Evolutionary conservation across 2,888 invertebrate species (phyloP), one percentile per base, ranked within the genome.

Genomic region (Glaucopsyche alexis): DNA sequence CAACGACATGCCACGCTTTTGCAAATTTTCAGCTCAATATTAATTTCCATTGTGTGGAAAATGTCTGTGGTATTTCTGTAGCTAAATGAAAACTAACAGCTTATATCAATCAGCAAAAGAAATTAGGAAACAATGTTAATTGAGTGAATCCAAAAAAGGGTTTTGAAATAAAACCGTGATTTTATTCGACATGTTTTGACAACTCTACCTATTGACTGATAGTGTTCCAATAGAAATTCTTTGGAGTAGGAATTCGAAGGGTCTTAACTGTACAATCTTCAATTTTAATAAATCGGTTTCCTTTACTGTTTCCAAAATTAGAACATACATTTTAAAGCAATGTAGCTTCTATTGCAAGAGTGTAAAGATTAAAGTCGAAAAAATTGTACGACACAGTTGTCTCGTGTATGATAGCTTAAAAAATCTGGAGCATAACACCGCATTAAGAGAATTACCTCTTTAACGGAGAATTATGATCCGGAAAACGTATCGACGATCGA

Each of bases 401-500:
- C 29, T 14, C 13, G 8, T 19, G 69, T 69, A 69, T 14, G 16
- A 19, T 13, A 49, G 49, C 49, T 69, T 69, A 72, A 79, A 81
- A 81, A 80, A 81, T 79, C 75, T 80, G 78, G 81, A 79, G 71
- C 81, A 82, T 80, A 80, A 81, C 82, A 82, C 81, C 81, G 77
- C 75, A 76, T 79, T 77, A 78, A 79, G 78, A 79, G 76, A 81
- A 82, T 81, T 79, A 77, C 79, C 78, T 79, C 77, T 81, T 81
- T 77, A 78, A 75, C 78, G 75, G 76, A 81, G 85, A 88, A 82
- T 90, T 87, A 90, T 83, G 87, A 89, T 77, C 77, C 85, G 85
- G 89, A 89, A 90, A 88, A 82, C 78, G 80, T 87, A 87, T 86
- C 85, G 81, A 82, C 75, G 77, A 84, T 85, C 80, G 80, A 81